Percentiles rank a stretch among this genome's conserved stretches.
phyloP scores from a whole-genome alignment of 64 coral and sea anemone species.

The Pachyseris speciosa region DNA sequence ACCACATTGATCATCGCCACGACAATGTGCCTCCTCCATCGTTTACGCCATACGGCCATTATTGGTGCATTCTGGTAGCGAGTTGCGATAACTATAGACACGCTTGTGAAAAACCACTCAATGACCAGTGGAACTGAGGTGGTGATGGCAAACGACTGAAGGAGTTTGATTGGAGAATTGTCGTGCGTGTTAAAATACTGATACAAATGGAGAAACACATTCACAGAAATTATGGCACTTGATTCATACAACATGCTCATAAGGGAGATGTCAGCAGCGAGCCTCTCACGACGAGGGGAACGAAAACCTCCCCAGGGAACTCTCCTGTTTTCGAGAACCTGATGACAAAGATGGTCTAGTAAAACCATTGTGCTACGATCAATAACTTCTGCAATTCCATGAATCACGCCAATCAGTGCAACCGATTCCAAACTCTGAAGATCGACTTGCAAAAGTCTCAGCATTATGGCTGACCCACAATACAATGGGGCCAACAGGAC shows the following conservation, averaged over 20 bases:
- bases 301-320: background rate
- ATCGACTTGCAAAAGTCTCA: slow-evolving; percentile 6
- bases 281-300: slow-evolving; percentile 4
- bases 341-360: background rate
- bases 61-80: background rate
- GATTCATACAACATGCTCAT: slow-evolving; percentile 18
- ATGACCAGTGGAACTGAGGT: background rate
- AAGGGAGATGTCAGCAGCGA: background rate
- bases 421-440: background rate
- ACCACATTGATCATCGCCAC: background rate
- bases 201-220: background rate
- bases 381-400: background rate
- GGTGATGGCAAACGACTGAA: background rate
- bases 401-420: background rate
- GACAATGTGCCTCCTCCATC: background rate
- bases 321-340: background rate
- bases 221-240: background rate
- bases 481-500: background rate
- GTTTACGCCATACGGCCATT: slow-evolving; percentile 10
- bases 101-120: slow-evolving; percentile 10
- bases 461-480: background rate
- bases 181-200: background rate
- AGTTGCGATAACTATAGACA: background rate
- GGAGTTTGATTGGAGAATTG: background rate
- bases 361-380: background rate